Percentiles rank a stretch among this genome's conserved stretches.
Evolutionary conservation across 2,797 vertebrate genomes (phyloP).

Genomic region (Pampus argenteus): DNA sequence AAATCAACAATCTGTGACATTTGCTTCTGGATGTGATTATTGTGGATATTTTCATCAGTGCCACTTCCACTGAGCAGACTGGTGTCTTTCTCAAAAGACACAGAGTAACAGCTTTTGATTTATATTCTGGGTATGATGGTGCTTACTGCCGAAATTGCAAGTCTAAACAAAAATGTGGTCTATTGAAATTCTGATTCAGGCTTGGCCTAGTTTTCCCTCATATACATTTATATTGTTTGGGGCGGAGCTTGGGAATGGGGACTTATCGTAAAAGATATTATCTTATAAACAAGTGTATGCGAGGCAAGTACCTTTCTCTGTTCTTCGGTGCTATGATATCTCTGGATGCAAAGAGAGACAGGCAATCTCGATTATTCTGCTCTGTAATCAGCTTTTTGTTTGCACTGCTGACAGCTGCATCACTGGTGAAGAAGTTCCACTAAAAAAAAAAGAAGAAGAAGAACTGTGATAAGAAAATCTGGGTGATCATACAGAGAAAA

Average conservation of each 20-base stretch:
- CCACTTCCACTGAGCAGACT: constrained; percentile 37
- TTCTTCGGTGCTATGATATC: constrained; percentile 69
- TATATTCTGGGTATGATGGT: constrained; percentile 71
- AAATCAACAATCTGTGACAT: constrained; percentile 62
- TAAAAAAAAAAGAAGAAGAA: constrained; percentile 29
- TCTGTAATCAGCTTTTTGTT: constrained; percentile 79
- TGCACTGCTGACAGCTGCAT: constrained; percentile 63
- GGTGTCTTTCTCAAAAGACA: constrained; percentile 33
- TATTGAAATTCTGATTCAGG: constrained; percentile 83
- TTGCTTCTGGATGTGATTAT: constrained; percentile 56
- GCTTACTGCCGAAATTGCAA: constrained; percentile 74
- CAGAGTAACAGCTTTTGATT: constrained; percentile 69
- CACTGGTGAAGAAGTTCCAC: constrained; percentile 58
- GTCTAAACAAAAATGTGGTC: constrained; percentile 76
- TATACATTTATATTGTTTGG: constrained; percentile 89
- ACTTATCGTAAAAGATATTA: constrained; percentile 80
- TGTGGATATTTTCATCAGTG: constrained; percentile 48
- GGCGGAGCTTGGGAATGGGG: constrained; percentile 68
- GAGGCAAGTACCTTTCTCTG: constrained; percentile 59
- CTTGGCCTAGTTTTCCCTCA: constrained; percentile 83
- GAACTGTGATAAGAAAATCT: constrained; percentile 48
- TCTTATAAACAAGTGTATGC: constrained; percentile 79
- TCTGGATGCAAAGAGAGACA: constrained; percentile 66
- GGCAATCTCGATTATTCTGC: constrained; percentile 79
- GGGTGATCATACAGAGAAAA: constrained; percentile 68